Evolutionary conservation across 2,888 invertebrate species (phyloP), one percentile per base, ranked within the genome.

Genomic region (Glyphotaelius pellucidus): DNA sequence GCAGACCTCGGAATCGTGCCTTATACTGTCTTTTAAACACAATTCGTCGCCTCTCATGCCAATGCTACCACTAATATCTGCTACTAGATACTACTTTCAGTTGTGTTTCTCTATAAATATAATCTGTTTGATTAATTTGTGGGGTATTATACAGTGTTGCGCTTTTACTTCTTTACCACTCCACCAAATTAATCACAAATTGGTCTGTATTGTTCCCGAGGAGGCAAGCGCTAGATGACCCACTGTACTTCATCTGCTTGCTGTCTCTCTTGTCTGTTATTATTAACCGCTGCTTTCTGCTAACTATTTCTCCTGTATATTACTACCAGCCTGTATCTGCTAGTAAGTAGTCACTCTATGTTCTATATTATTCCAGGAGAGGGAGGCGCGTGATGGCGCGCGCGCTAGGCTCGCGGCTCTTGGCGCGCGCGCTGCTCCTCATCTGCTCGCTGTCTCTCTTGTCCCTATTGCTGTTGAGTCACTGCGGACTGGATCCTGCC

Each of bases 211-310:
- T 52, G 19, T 52, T 52, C 19, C 52, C 19, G 4, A 94, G 94
- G 96, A 94, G 96, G 96, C 94, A 96, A 96, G 95, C n/a, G 96
- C 94, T 95, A 96, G 94, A 95, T 96, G 94, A 96, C 96, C 94
- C 95, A 96, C 95, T 96, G 94, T n/a, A n/a, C 95, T 96, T 96
- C 94, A 96, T 96, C 89, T 96, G 96, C 93, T 96, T 96, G 90
- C 95, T 96, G 93, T 96, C 96, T 94, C 95, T 96, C 93, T 94
- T 96, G 93, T 96, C 96, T 93, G 95, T 96, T 42, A 42, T 9
- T 42, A 42, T 42, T 42, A 7, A 91, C 35, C 35, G 93, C 95
- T 96, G 94, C 95, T 96, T 96, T 96, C 89, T 96, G 96, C 93
- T 96, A 96, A 90, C 95, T 96, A 92, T 96, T 96, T 94, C 95